Base-by-base conservation (phyloP, 2,888 invertebrate species). In the Acrocyrtus sp. region DNA sequence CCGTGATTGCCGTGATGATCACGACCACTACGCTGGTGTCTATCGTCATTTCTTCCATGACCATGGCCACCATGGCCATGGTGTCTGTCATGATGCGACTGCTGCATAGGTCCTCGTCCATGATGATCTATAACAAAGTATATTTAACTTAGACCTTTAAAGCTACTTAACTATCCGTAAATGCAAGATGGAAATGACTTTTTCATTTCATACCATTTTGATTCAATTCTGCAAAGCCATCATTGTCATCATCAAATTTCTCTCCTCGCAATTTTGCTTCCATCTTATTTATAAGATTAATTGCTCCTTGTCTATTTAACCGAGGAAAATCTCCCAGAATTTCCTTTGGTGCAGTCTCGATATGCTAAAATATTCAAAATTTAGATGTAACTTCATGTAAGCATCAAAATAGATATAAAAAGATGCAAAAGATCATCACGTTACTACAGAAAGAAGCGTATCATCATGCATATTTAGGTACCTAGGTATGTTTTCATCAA, bases 331-430 rank as follows among this genome's bases (percentile, higher is more conserved):
- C 93, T n/a, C 95, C 94, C 63, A 95, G 87, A 82, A 95, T 94
- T 85, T 95, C 94, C 84, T 94, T 93, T 1, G 95, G 95, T 0
- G 94, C 94, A 0, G 94, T 92, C 85, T 95, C 95, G 83, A 95
- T 90, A 84, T 95, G 95, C 87, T 90, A 53, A 22, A n/a, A 48
- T n/a, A 54, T 24, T n/a, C 5, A 6, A 6, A 15, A 12, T 54
- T 15, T 45, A 41, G 54, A 15, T 17, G 2, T 29, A 29, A 3
- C 50, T 41, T 50, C 50, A 62, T 50, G 10, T 41, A 48, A 43
- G 29, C 48, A 60, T 43, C 27, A 41, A 19, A 15, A 17, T n/a
- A n/a, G 41, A 56, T 4, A 17, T 3, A 22, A 24, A 43, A 41
- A 60, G 8, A 22, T 45, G 4, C 15, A 19, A 5, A 2, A 10